phyloP scores from a whole-genome alignment of 2,888 invertebrate species.

The Yponomeuta plumbellus region DNA sequence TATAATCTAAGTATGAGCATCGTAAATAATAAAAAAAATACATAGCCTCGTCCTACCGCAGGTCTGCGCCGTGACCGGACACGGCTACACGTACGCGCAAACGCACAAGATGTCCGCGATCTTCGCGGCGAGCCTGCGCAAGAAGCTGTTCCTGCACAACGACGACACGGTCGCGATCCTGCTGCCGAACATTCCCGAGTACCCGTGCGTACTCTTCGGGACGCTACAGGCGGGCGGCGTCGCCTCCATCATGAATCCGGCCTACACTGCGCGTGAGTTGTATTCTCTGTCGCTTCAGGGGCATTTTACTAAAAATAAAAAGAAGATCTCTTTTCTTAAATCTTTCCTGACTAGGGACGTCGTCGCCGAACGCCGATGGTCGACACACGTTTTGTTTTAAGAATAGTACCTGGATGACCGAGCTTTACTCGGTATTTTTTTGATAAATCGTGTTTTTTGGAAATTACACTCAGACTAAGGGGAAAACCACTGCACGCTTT shows the following conservation, averaged over 20 bases:
- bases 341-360: too few species aligned
- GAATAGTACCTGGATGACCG: too few species aligned
- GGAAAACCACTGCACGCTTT: too few species aligned
- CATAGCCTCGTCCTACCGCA: constrained; percentile 37
- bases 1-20: too few species aligned
- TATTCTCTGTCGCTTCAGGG: background rate
- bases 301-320: too few species aligned
- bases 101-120: constrained; percentile 77
- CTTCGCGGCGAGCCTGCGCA: constrained; percentile 80
- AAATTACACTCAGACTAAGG: too few species aligned
- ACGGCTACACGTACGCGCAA: constrained; percentile 82
- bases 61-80: constrained; percentile 85
- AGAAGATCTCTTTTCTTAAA: too few species aligned
- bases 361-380: too few species aligned
- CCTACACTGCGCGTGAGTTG: constrained; percentile 56
- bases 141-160: constrained; percentile 78
- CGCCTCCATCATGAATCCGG: constrained; percentile 83
- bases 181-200: constrained; percentile 87
- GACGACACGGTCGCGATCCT: constrained; percentile 82
- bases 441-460: too few species aligned
- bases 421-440: too few species aligned
- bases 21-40: too few species aligned
- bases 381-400: too few species aligned
- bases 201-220: constrained; percentile 79
- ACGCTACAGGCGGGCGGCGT: constrained; percentile 81